Percentiles rank a stretch among this genome's conserved stretches.
These are phyloP conservation scores for Hippopotamyrus pictus DNA, from an alignment of 2,797 vertebrate genomes.

Conservation along the genomic window DNA sequence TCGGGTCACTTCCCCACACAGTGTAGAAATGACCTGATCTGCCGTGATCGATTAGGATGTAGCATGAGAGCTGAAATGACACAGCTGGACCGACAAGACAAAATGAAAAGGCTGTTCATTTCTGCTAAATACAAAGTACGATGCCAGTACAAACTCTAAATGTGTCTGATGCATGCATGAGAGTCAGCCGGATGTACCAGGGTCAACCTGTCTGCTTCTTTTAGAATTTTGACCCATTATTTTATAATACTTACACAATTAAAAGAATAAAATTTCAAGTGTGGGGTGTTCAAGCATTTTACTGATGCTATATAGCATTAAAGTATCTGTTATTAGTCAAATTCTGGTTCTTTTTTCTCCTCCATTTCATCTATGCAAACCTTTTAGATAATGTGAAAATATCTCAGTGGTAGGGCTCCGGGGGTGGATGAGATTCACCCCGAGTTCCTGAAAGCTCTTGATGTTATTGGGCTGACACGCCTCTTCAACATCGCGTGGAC, in stretches of 20 bases:
- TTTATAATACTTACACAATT: background rate
- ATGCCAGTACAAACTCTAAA: background rate
- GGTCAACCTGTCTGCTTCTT: background rate
- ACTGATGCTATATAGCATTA: background rate
- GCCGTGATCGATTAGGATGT: background rate
- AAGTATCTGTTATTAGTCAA: background rate
- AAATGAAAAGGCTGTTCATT: background rate
- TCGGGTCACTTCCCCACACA: background rate
- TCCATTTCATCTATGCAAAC: background rate
- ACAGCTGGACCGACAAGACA: background rate
- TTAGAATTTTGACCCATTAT: background rate
- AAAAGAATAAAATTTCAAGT: background rate
- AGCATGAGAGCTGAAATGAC: background rate
- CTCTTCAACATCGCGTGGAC: background rate
- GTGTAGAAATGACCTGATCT: background rate
- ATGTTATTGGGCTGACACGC: background rate
- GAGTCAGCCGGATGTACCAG: background rate
- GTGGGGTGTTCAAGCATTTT: background rate
- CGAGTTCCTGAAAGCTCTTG: background rate
- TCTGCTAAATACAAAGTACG: background rate
- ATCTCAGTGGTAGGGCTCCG: background rate
- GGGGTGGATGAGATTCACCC: background rate
- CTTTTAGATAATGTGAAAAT: background rate
- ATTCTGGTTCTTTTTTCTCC: background rate
- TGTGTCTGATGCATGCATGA: background rate